Conservation (phyloP, 2,888 invertebrate species). For the Acanthopleura granulata region DNA sequence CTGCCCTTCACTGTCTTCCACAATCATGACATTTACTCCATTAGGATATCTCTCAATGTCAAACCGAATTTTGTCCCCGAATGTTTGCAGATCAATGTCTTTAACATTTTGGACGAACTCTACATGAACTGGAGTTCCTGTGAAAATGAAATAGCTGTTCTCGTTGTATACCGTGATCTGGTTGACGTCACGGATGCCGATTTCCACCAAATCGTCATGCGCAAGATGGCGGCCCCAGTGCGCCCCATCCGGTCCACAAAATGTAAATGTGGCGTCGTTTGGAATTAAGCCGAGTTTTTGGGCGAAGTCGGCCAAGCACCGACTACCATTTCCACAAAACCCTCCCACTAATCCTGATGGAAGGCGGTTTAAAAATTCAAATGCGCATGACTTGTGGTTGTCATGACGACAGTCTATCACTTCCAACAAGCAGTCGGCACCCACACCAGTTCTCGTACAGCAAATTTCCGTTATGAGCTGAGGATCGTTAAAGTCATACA, state of each 20-base stretch:
- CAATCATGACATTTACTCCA: conserved; percentile 40
- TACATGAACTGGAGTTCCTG: conserved; percentile 43
- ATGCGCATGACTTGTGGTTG: conserved; percentile 19
- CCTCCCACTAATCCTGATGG: conserved; percentile 33
- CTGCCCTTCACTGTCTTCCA: neutral
- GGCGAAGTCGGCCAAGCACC: conserved; percentile 38
- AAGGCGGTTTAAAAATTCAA: conserved; percentile 36
- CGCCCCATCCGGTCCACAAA: conserved; percentile 30
- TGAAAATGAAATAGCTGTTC: conserved; percentile 35
- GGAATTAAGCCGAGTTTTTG: conserved; percentile 25
- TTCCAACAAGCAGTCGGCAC: conserved; percentile 40
- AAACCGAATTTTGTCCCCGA: conserved; percentile 31
- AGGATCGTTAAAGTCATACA: conserved; percentile 2
- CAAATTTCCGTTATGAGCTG: conserved; percentile 31
- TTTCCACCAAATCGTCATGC: conserved; percentile 1
- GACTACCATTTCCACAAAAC: conserved; percentile 46
- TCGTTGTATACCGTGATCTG: conserved; percentile 22
- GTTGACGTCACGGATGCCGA: conserved; percentile 26
- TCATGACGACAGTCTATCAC: conserved; percentile 22
- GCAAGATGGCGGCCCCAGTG: conserved; percentile 25
- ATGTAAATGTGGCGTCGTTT: conserved; percentile 4
- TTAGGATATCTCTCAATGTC: conserved; percentile 16
- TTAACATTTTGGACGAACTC: conserved; percentile 30
- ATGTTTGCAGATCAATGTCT: conserved; percentile 26
- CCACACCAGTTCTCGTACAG: conserved; percentile 38